Base-by-base conservation (phyloP, 2,113 vertebrate species). In the Bostrychus sinensis region DNA sequence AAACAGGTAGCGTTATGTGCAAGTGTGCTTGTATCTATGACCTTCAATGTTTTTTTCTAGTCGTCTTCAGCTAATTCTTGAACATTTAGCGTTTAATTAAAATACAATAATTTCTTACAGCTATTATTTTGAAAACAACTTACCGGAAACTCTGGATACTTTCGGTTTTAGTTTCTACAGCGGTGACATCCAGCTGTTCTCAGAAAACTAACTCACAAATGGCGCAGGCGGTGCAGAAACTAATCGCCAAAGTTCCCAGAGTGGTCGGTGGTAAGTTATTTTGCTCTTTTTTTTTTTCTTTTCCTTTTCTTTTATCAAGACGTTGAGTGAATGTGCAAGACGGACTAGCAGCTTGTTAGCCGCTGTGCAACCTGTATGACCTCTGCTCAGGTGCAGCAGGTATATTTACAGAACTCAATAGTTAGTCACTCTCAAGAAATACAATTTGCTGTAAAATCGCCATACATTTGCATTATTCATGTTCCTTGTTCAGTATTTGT, bases 151-250 rank as follows among this genome's bases (percentile, higher is more conserved):
- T 5, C 0, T 34, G 10, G 34, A 11, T 13, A 5, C 2, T 7
- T 4, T 1, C 2, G 5, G 13, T 26, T 36, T 61, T 42, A n/a
- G 56, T 38, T 14, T 25, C 53, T 34, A 13, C 57, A 20, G 43
- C 1, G 22, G 16, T 26, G 5, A 6, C 22, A 13, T 23, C 4
- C 8, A 22, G 2, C 16, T 0, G 0, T 2, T 19, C n/a, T 34
- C 5, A 5, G 34, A 13, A 55, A 34, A 5, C 17, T 55, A 20
- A n/a, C 7, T 17, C 32, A 67, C 11, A 17, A n/a, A 87, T 95
- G 94, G 94, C 94, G 0, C 92, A 94, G 73, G 89, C 87, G 0
- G 88, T 89, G 14, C 91, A 92, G 87, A 92, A 86, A 68, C 61
- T 95, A 2, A 84, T 88, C 1, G 70, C 88, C 11, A 92, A 91